Evolutionary conservation across 2,797 vertebrate species (phyloP).

Genomic region (Poecilia velifera): DNA sequence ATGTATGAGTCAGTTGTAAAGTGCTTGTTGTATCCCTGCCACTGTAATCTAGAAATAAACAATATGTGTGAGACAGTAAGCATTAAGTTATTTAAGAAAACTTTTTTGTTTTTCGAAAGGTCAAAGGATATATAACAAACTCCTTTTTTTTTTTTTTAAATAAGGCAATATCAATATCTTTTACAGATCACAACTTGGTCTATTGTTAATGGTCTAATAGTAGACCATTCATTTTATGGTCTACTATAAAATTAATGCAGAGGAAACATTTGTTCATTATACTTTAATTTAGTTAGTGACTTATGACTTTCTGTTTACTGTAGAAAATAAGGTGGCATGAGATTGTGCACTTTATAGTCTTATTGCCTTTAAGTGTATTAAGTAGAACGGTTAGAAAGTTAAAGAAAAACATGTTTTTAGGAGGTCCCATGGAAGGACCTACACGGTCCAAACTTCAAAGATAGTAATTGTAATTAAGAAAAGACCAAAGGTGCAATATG

Average conservation of each 20-base stretch:
- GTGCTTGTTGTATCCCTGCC: constrained; percentile 20
- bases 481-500: background rate
- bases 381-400: background rate
- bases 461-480: background rate
- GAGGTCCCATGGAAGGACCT: background rate
- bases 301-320: background rate
- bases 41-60: constrained; percentile 13
- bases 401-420: background rate
- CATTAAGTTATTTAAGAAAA: background rate
- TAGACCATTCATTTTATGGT: background rate
- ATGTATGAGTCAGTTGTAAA: constrained; percentile 44
- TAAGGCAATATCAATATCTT: no score
- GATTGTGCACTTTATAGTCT: background rate
- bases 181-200: no score
- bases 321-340: background rate
- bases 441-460: background rate
- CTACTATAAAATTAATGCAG: background rate
- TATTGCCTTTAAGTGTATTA: background rate
- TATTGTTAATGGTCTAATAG: no score
- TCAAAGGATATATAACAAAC: background rate
- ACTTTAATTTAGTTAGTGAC: background rate
- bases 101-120: background rate
- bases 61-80: background rate
- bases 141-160: background rate
- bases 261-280: background rate